Base-by-base conservation (phyloP, 2,797 vertebrate species). In the Rhynchotus rufescens region DNA sequence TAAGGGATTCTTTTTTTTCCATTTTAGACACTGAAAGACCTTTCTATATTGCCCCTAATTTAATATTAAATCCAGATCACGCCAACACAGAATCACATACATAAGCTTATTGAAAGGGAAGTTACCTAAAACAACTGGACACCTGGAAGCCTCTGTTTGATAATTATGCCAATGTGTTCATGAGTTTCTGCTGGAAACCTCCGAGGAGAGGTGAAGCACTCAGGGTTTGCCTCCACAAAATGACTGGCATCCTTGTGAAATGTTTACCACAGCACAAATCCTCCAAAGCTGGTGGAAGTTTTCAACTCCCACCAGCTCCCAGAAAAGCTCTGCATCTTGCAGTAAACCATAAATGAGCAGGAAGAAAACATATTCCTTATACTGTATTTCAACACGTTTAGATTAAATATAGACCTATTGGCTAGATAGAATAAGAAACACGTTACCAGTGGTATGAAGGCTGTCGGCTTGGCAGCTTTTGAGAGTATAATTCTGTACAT, bases 281-380 rank as follows among this genome's bases (percentile, higher is more conserved):
- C 68, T 74, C 20, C 54, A 82, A 91, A 93, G 89, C 72, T 40
- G 62, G 88, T 90, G 76, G 88, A 86, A 93, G 69, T 68, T 85
- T 42, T 88, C 88, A 62, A 74, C 59, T 88, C 56, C 32, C 47
- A 95, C 87, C 51, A 69, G 26, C 59, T 88, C 76, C 30, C 59
- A 93, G 73, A 84, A 84, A 93, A 84, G 62, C 88, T 91, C 56
- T 57, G 66, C 79, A 92, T 93, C 90, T 92, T 95, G 66, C 92
- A 80, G 69, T 78, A 90, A 95, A 78, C 57, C 56, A 0, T 60
- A 93, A 96, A 86, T 94, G 88, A 96, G 91, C 94, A 96, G 94
- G 80, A 91, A n/a, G 38, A 93, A 65, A 68, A 93, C 93, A 88
- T 86, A 82, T 93, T 77, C 26, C 26, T 82, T 75, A 75, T 22